Evolutionary conservation across 2,888 invertebrate species (phyloP).

Genomic region (Campopleginae sp.): DNA sequence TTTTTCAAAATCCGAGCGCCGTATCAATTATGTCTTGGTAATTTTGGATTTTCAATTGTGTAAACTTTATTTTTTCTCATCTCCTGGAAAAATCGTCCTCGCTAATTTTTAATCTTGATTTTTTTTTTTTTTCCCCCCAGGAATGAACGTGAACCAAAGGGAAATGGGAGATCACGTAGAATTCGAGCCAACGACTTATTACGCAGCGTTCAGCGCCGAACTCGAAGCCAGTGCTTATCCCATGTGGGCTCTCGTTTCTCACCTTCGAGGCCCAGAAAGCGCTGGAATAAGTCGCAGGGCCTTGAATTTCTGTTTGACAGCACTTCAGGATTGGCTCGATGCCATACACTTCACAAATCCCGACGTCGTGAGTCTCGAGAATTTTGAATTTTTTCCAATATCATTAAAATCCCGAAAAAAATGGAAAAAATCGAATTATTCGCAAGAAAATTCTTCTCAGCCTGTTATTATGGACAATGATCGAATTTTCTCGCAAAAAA

Average conservation of each 20-base stretch:
- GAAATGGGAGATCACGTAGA: slow-evolving; percentile 96
- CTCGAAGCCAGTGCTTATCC: slow-evolving; percentile 98
- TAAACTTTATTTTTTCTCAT: no score
- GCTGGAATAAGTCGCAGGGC: slow-evolving; percentile 91
- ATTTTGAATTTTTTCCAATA: neutral
- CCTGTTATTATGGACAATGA: neutral
- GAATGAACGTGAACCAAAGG: slow-evolving; percentile 98
- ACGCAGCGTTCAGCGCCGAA: slow-evolving; percentile 98
- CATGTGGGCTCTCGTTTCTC: slow-evolving; percentile 98
- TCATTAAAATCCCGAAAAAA: neutral
- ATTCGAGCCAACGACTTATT: slow-evolving; percentile 98
- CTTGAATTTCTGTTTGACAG: slow-evolving; percentile 90
- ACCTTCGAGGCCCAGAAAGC: slow-evolving; percentile 91
- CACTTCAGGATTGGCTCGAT: slow-evolving; percentile 95
- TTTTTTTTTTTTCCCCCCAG: slow-evolving; percentile 83
- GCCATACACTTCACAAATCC: slow-evolving; percentile 91
- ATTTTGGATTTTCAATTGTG: no score
- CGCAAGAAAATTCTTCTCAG: neutral
- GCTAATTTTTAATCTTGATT: neutral
- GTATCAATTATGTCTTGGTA: no score
- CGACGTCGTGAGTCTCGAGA: slow-evolving; percentile 86
- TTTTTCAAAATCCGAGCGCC: no score
- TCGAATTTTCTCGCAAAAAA: no score
- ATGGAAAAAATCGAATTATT: neutral
- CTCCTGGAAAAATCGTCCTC: neutral